Evolutionary conservation across 2,797 vertebrate genomes (phyloP).

Genomic region (Trachurus trachurus): DNA sequence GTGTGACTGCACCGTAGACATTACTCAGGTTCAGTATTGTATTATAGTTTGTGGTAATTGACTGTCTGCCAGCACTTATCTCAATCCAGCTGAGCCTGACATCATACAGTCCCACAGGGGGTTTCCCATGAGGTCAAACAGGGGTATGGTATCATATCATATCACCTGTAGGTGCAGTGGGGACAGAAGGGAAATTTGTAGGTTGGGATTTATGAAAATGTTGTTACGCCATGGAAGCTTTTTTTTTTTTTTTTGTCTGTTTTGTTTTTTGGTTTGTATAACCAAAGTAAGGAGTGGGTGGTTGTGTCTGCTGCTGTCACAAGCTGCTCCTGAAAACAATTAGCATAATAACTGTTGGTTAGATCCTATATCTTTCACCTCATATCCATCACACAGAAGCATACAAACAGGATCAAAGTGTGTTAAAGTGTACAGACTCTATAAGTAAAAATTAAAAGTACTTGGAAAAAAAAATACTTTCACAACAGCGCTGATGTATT

Average conservation of each 20-base stretch:
- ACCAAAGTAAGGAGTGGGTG: constrained; percentile 61
- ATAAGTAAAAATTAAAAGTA: too few relatives aligned
- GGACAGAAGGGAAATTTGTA: constrained; percentile 69
- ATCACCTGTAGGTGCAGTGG: not conserved
- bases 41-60: constrained; percentile 41
- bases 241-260: constrained; percentile 34
- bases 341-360: constrained; percentile 52
- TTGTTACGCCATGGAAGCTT: constrained; percentile 32
- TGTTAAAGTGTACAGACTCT: too few relatives aligned
- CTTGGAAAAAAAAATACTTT: too few relatives aligned
- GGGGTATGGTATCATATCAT: constrained; percentile 38
- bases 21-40: constrained; percentile 7
- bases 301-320: constrained; percentile 58
- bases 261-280: constrained; percentile 60
- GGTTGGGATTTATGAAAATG: constrained; percentile 61
- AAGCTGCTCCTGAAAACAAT: constrained; percentile 56
- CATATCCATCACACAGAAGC: not conserved
- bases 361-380: constrained; percentile 27
- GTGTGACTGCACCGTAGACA: too few relatives aligned
- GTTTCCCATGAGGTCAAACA: constrained; percentile 51
- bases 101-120: constrained; percentile 28
- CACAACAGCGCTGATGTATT: too few relatives aligned
- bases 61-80: constrained; percentile 57
- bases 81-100: constrained; percentile 41
- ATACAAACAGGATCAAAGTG: too few relatives aligned